These are phyloP conservation scores for Morelia viridis DNA, from an alignment of 2,797 vertebrate genomes.

Conservation along the genomic window DNA sequence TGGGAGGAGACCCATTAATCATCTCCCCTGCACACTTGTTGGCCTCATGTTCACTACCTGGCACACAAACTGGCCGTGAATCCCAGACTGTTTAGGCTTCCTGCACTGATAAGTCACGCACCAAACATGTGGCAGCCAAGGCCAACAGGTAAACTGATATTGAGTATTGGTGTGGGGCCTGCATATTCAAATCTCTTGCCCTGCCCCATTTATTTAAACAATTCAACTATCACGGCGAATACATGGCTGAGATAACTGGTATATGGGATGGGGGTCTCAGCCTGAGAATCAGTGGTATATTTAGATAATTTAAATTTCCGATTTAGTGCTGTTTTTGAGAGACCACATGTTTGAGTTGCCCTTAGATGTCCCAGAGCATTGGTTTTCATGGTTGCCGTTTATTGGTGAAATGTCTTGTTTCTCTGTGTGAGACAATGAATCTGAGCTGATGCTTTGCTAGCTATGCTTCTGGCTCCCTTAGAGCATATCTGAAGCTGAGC, in stretches of 20 bases:
- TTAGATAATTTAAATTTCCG: background rate
- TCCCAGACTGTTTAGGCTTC: too few species aligned
- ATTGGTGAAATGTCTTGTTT: background rate
- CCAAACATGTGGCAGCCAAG: background rate
- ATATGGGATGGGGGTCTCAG: background rate
- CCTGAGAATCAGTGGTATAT: background rate
- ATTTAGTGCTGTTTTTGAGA: too few species aligned
- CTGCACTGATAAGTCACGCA: background rate
- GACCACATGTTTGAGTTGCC: too few species aligned
- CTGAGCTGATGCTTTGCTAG: background rate
- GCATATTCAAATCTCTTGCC: background rate
- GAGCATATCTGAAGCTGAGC: background rate
- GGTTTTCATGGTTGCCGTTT: background rate
- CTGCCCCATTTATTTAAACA: background rate
- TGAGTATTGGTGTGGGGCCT: background rate
- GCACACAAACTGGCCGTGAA: background rate
- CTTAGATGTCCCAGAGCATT: too few species aligned
- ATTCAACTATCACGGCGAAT: background rate
- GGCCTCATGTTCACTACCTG: background rate
- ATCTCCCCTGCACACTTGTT: background rate
- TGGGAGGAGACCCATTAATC: background rate
- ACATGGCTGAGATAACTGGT: background rate
- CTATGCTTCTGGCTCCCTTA: background rate
- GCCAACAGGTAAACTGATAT: background rate
- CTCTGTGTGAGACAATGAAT: background rate